Base-by-base conservation (phyloP, 1,140 invertebrate species). In the Drosophila nebulosa region DNA sequence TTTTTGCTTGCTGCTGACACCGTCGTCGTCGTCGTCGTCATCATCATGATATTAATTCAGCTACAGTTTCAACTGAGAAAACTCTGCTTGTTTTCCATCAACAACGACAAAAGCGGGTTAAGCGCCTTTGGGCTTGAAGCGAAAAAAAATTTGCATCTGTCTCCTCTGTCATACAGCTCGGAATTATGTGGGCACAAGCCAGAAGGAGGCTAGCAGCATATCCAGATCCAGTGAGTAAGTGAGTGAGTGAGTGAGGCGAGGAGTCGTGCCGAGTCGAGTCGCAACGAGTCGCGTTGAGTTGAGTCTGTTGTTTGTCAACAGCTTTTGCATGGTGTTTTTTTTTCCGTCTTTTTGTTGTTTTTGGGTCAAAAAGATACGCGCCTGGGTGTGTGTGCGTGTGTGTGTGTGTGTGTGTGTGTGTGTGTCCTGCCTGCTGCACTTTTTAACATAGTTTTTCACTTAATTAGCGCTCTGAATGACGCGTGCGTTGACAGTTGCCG, bases 391-490 rank as follows among this genome's bases (percentile, higher is more conserved):
- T 35, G 16, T 30, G n/a, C n/a, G n/a, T n/a, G 36, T 24, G 51
- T 46, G 36, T 57, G 35, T 27, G 16, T 57, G n/a, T n/a, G n/a
- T n/a, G n/a, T n/a, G n/a, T 22, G 26, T 35, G 42, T 50, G 52
- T 35, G 64, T 35, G 16, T 30, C n/a, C 10, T n/a, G 14, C 24
- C 9, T 46, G 16, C 60, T 57, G 69, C 74, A 76, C 32, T 73
- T 76, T 75, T 76, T 76, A 86, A 88, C 81, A 86, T 78, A 86
- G 81, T 88, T 85, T 85, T 85, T 85, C 81, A 85, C 81, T 85
- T 85, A 85, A 85, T 85, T 85, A 85, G 83, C 81, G 78, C 81
- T 66, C 69, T 75, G 78, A 85, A 73, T 86, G 81, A 85, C 78
- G 78, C 78, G 39, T 46, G 52, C 52, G 81, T 78, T 81, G 83